phyloP scores from a whole-genome alignment of 2,113 vertebrate species.

The Paraplagusia blochii region DNA sequence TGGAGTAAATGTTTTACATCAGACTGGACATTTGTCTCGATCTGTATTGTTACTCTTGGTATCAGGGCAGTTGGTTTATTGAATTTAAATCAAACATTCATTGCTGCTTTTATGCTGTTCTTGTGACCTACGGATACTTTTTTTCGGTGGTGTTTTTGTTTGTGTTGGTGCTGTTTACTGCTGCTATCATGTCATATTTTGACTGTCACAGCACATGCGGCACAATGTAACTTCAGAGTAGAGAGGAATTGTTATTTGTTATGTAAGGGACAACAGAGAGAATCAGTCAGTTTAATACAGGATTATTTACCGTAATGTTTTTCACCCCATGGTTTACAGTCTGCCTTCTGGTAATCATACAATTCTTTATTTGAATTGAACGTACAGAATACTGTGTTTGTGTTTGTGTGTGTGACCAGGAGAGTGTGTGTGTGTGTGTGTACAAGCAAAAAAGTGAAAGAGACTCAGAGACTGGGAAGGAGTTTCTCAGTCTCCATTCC shows the following conservation, averaged over 20 bases:
- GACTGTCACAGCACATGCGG: background rate
- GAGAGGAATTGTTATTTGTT: too few species aligned
- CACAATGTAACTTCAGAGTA: too few species aligned
- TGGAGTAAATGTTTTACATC: conserved; percentile 13
- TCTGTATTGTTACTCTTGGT: conserved; percentile 11
- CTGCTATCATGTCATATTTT: background rate
- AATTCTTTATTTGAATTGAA: too few species aligned
- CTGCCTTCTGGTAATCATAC: too few species aligned
- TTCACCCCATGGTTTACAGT: too few species aligned
- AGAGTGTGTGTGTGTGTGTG: conserved; percentile 19
- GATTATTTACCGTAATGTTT: too few species aligned
- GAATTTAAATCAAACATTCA: conserved; percentile 24
- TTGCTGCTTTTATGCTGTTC: conserved; percentile 1
- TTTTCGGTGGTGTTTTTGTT: background rate
- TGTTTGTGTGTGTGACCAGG: conserved; percentile 10
- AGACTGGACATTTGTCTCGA: conserved; percentile 48
- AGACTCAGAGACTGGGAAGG: conserved; percentile 52
- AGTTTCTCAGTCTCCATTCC: conserved; percentile 53
- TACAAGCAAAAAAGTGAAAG: conserved; percentile 50
- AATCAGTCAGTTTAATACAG: too few species aligned
- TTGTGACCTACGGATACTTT: background rate
- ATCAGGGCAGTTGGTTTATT: conserved; percentile 23
- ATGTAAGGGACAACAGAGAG: too few species aligned
- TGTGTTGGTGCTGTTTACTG: background rate
- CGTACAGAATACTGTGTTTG: too few species aligned